These are phyloP conservation scores for Diogma glabrata DNA, from an alignment of 2,888 invertebrate species.

Conservation along the genomic window DNA sequence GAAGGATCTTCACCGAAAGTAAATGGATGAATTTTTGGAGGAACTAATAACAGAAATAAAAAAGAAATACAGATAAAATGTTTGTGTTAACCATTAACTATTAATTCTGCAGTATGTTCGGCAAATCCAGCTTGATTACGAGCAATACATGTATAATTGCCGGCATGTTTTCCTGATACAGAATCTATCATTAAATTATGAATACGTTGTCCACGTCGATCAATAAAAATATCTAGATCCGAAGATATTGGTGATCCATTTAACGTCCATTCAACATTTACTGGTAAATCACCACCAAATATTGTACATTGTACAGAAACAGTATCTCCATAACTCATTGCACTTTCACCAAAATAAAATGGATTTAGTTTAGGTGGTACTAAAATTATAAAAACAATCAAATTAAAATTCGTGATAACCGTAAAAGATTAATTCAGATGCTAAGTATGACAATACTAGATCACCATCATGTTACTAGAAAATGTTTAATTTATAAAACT, in stretches of 20 bases:
- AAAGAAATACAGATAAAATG: constrained; percentile 2
- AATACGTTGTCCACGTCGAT: constrained; percentile 39
- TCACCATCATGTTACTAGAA: constrained; percentile 57
- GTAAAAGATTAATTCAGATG: constrained; percentile 53
- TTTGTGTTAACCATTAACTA: constrained; percentile 55
- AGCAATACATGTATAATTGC: constrained; percentile 64
- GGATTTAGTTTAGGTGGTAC: constrained; percentile 65
- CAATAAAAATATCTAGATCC: constrained; percentile 32
- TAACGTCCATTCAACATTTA: constrained; percentile 47
- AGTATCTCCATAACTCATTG: constrained; percentile 55
- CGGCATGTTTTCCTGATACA: constrained; percentile 55
- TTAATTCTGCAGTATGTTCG: constrained; percentile 55
- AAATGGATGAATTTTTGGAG: constrained; percentile 61
- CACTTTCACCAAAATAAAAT: constrained; percentile 62
- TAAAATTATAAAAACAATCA: constrained; percentile 25
- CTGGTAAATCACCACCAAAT: constrained; percentile 45
- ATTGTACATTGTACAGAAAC: constrained; percentile 41
- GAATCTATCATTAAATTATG: constrained; percentile 53
- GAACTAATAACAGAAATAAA: constrained; percentile 40
- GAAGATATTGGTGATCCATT: constrained; percentile 38
- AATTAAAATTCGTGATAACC: constrained; percentile 36
- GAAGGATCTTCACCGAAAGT: constrained; percentile 55
- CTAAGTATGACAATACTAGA: constrained; percentile 48
- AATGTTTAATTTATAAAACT: too few species aligned
- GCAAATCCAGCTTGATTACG: constrained; percentile 60